Evolutionary conservation across 2,797 vertebrate species (phyloP).

Genomic region (Dermochelys coriacea): DNA sequence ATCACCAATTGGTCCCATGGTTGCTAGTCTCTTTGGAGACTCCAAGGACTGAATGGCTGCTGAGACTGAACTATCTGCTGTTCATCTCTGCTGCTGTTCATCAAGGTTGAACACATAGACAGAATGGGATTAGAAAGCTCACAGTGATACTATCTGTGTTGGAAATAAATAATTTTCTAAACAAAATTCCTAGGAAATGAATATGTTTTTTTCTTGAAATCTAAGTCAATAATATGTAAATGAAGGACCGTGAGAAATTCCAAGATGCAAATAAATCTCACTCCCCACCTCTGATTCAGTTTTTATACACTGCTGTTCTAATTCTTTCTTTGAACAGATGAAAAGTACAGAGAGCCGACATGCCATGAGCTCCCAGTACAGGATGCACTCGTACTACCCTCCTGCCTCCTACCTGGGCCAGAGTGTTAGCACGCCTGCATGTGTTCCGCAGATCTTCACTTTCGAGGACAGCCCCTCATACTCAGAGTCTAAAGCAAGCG

Average conservation of each 20-base stretch:
- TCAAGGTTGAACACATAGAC: fast-evolving
- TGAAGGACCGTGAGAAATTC: fast-evolving
- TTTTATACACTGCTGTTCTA: slow-evolving; percentile 27
- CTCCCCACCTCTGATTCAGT: background rate
- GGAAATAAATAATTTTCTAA: background rate
- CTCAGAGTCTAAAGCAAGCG: slow-evolving; percentile 83
- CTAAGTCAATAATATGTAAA: background rate
- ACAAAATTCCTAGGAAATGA: background rate
- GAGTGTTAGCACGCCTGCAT: slow-evolving; percentile 81
- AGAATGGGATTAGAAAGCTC: background rate
- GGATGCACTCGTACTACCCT: slow-evolving; percentile 93
- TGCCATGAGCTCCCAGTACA: slow-evolving; percentile 88
- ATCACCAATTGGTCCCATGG: background rate
- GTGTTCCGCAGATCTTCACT: slow-evolving; percentile 85
- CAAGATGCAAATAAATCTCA: background rate
- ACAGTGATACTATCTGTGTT: fast-evolving
- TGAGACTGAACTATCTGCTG: background rate
- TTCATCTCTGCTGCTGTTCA: background rate
- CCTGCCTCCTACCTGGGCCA: slow-evolving; percentile 89
- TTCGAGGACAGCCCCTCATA: slow-evolving; percentile 86
- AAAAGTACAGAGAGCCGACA: slow-evolving; percentile 87
- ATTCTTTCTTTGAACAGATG: slow-evolving; percentile 79
- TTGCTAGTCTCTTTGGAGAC: background rate
- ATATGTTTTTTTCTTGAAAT: background rate
- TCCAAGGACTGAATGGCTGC: background rate